Evolutionary conservation across 2,797 vertebrate genomes (phyloP).

Genomic region (Schizothorax lantsangensis): DNA sequence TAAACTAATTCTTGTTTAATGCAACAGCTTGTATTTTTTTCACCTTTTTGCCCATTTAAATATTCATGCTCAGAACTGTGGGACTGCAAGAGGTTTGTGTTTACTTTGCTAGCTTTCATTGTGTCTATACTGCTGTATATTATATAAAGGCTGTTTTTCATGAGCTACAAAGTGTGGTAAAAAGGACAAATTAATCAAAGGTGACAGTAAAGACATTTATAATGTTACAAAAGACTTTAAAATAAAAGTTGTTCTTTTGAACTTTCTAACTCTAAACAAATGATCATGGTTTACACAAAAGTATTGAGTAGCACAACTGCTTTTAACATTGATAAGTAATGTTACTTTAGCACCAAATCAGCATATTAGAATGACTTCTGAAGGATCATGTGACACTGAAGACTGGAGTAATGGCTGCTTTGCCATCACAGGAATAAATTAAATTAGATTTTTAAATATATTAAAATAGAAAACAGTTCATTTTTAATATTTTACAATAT

Average conservation of each 20-base stretch:
- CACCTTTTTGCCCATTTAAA: background rate
- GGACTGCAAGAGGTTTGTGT: slow-evolving; percentile 52
- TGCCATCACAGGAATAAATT: background rate
- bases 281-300: background rate
- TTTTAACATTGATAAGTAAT: background rate
- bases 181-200: background rate
- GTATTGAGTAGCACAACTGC: background rate
- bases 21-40: background rate
- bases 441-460: background rate
- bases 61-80: slow-evolving; percentile 18
- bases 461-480: background rate
- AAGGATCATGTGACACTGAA: background rate
- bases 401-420: background rate
- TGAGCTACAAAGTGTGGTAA: background rate
- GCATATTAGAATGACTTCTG: background rate
- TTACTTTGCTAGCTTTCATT: background rate
- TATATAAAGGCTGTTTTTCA: background rate
- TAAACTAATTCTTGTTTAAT: slow-evolving; percentile 10
- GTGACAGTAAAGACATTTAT: background rate
- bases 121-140: background rate
- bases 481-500: background rate
- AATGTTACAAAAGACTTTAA: background rate
- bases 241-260: background rate
- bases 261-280: background rate
- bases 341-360: background rate